Base-by-base conservation (phyloP, 2,797 vertebrate species). In the Prionace glauca region DNA sequence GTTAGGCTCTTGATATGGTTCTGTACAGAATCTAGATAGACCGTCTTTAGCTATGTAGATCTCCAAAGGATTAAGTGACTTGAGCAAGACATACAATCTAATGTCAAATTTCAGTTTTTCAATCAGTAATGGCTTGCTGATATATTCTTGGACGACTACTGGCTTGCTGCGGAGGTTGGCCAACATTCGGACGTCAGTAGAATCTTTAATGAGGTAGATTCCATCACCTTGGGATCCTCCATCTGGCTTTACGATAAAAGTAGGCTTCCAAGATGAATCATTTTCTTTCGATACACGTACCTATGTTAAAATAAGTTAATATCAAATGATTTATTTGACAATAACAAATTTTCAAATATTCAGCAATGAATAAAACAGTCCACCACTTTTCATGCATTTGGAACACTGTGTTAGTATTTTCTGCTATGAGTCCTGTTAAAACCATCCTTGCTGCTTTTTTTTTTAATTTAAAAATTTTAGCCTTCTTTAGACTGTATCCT, bases 101-200 rank as follows among this genome's bases (percentile, higher is more conserved):
- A 99, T 99, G 69, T 99, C 99, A 87, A 99, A 99, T 96, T 99
- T 99, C 95, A 99, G 98, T 96, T 99, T 99, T 98, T 99, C 99
- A 0, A 99, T 98, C n/a, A 99, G 98, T 95, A 99, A 97, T 0
- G 99, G 99, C 96, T 98, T 99, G 96, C 98, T 98, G 95, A 99
- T 98, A 96, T 99, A 99, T 95, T 99, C 99, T 97, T 99, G 99
- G 94, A 99, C 99, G 60, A 99, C 99, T 0, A 98, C 97, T 20
- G 99, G 99, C 96, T 98, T 97, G 97, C 97, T 98, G 96, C 98
- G 98, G 29, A 98, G 96, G 92, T 97, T 98, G 65, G 97, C 97
- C 1, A 98, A 96, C 96, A 98, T 96, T 87, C 98, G 98, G 84
- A 98, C 96, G 95, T 99, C 99, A 41, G 96, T 96, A 1, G 99